Base-by-base conservation (phyloP, 2,888 invertebrate species). In the Parnassius smintheus region DNA sequence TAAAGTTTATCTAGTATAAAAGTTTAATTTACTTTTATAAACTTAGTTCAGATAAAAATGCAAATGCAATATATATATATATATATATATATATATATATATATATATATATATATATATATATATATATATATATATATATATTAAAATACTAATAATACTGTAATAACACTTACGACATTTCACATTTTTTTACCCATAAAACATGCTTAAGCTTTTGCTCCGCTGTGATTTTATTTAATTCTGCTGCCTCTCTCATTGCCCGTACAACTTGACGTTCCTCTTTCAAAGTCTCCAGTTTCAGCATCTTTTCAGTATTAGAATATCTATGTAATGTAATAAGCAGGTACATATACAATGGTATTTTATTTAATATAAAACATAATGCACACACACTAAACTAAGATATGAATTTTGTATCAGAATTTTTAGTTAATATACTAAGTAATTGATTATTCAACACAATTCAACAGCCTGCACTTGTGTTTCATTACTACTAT, bases 171-270 rank as follows among this genome's bases (percentile, higher is more conserved):
- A 82, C 90, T 80, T 78, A 91, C 91, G 76, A 67, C 77, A 85
- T 85, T 66, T 91, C 89, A 67, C 81, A 83, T 65, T 88, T 89
- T 65, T 89, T 89, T 13, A 84, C 71, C 91, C 91, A 91, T 13
- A 91, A 69, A 3, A 92, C 75, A 73, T 91, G 89, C 61, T 93
- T 93, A 35, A 94, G 78, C 74, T 92, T 93, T 73, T 93, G 93
- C 70, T 93, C 88, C 2, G 93, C 93, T 69, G 93, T 92, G 56
- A 93, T 93, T 80, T 93, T 94, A 72, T 94, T 93, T 44, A 94
- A 83, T 76, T 94, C 94, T 3, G 93, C 93, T 50, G 93, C 92
- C 76, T 94, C 93, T 68, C 94, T 79, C 88, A 91, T 90, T 8
- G 89, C 88, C 70, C 83, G 77, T 2, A 88, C 75, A 18, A 91